Evolutionary conservation across 2,797 vertebrate genomes (phyloP).

Genomic region (Sebastiscus albofasciatus): DNA sequence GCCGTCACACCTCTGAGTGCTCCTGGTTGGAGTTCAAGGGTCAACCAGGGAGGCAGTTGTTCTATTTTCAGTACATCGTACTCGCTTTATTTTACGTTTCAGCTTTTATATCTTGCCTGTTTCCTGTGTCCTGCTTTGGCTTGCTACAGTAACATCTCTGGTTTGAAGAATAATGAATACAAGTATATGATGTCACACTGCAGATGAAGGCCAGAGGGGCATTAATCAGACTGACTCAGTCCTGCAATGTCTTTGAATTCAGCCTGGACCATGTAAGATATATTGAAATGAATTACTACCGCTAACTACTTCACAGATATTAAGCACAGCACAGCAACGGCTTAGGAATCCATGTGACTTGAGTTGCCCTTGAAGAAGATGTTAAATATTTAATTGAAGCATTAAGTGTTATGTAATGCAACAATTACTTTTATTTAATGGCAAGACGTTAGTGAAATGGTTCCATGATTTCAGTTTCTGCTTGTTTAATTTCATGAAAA

Average conservation of each 20-base stretch:
- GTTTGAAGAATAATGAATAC: background rate
- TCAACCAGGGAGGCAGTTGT: background rate
- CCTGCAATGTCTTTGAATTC: background rate
- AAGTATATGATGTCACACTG: background rate
- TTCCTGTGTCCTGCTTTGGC: background rate
- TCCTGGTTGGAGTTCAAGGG: background rate
- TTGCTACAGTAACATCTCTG: background rate
- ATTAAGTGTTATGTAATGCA: conserved; percentile 41
- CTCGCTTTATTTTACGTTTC: background rate
- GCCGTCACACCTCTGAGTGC: background rate
- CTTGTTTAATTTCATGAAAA: conserved; percentile 18
- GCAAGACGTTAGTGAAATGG: conserved; percentile 4
- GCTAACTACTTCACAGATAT: background rate
- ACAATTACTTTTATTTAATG: conserved; percentile 30
- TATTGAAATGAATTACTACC: conserved; percentile 13
- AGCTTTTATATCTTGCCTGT: background rate
- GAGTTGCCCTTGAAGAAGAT: conserved; percentile 19
- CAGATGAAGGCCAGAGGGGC: background rate
- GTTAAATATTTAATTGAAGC: conserved; percentile 47
- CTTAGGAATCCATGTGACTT: conserved; percentile 18
- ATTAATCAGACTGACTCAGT: conserved; percentile 5
- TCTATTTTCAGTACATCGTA: background rate
- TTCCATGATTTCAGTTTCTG: background rate
- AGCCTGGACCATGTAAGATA: conserved; percentile 7
- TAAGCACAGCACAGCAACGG: background rate